phyloP scores from a whole-genome alignment of 1,140 invertebrate species.

The Caerostris extrusa region DNA sequence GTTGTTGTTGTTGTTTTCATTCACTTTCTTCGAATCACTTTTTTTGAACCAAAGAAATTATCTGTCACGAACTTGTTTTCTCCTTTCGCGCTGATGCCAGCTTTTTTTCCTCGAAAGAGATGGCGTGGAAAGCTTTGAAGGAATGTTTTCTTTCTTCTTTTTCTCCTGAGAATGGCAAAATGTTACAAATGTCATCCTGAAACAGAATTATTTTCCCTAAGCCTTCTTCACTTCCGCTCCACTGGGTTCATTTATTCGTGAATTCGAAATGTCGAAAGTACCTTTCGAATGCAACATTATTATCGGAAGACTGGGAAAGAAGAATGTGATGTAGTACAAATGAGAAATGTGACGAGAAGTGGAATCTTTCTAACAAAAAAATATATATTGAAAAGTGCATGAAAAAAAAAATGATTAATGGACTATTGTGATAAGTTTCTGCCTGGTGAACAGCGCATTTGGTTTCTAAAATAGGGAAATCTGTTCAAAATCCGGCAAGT shows the following conservation, averaged over 20 bases:
- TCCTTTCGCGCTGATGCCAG: not conserved
- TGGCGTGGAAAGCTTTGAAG: not conserved
- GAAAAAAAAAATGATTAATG: too few species aligned
- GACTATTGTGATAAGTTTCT: too few species aligned
- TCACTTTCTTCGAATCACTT: not conserved
- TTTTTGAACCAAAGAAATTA: not conserved
- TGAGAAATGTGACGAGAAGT: too few species aligned
- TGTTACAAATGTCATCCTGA: not conserved
- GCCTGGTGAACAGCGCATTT: too few species aligned
- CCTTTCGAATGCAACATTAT: too few species aligned
- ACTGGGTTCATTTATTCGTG: not conserved
- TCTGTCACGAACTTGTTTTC: not conserved
- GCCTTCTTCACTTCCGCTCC: not conserved
- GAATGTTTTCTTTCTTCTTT: not conserved
- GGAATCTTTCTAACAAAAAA: too few species aligned
- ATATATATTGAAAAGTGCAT: too few species aligned
- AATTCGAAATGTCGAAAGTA: not conserved
- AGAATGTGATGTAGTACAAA: too few species aligned
- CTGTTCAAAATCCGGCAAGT: too few species aligned
- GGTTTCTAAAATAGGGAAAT: too few species aligned
- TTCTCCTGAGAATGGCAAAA: not conserved
- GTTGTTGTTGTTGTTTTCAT: not conserved
- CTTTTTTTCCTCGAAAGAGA: not conserved
- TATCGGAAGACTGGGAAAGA: too few species aligned
- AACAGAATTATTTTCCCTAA: not conserved